A percentile compares a stretch with the other conserved stretches of the same genome.
Conservation (phyloP, 2,113 vertebrate species). For the Ardeotis arabs region DNA sequence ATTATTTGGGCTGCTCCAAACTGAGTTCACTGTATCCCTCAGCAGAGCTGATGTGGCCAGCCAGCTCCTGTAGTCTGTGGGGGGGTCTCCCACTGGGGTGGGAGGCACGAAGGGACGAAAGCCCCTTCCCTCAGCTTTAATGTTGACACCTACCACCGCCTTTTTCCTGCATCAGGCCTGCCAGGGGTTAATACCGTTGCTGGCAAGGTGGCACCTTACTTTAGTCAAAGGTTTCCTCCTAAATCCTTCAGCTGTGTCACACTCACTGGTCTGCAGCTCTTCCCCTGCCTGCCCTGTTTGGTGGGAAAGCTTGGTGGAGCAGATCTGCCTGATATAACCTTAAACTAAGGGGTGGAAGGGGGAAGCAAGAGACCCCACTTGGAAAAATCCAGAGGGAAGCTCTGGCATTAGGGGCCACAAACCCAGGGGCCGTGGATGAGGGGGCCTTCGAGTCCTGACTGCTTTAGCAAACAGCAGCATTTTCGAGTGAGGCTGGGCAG, state of each 20-base stretch:
- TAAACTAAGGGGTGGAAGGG: background rate
- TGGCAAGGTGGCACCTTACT: background rate
- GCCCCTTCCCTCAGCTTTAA: background rate
- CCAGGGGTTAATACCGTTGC: accelerated
- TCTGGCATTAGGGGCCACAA: background rate
- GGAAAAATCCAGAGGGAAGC: background rate
- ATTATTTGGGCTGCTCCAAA: background rate
- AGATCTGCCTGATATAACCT: background rate
- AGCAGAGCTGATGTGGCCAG: background rate
- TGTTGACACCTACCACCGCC: accelerated
- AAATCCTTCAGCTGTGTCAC: background rate
- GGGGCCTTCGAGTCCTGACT: background rate
- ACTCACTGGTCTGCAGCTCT: background rate
- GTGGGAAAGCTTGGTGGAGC: background rate
- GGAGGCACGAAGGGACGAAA: background rate
- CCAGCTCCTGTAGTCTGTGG: too few relatives aligned
- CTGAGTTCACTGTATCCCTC: background rate
- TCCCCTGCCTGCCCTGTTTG: background rate
- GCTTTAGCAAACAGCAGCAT: background rate
- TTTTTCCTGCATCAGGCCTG: background rate
- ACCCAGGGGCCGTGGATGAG: background rate
- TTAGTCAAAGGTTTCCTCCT: background rate
- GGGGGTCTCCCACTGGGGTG: background rate
- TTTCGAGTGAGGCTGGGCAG: background rate
- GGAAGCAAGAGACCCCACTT: background rate